Evolutionary conservation across 2,888 invertebrate species (phyloP).

Genomic region (Podotricha telesiphe): DNA sequence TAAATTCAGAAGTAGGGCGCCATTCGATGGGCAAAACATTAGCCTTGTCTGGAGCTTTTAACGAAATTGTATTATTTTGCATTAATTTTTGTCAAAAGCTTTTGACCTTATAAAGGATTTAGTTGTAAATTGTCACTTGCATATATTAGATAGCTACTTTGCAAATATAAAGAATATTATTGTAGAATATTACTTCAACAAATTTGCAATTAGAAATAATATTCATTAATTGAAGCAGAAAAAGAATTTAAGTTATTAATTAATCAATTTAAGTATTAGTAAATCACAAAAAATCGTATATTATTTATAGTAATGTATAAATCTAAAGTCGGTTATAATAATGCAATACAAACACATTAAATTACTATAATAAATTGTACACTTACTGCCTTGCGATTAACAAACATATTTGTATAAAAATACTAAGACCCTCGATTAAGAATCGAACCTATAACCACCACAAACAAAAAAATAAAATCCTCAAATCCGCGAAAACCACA

Average conservation of each 20-base stretch:
- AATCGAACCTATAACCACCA: background rate
- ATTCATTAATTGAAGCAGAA: too few species aligned
- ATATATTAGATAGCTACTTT: slow-evolving; percentile 10
- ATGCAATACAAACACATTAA: too few species aligned
- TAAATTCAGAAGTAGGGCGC: slow-evolving; percentile 58
- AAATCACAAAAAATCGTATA: too few species aligned
- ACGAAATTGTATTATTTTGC: slow-evolving; percentile 82
- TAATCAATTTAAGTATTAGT: too few species aligned
- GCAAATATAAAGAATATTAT: background rate
- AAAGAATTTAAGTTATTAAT: too few species aligned
- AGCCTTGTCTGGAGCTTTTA: slow-evolving; percentile 66
- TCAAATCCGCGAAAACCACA: too few species aligned
- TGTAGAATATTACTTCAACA: background rate
- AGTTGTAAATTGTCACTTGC: slow-evolving; percentile 50
- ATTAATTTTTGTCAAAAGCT: slow-evolving; percentile 79
- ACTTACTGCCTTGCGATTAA: too few species aligned
- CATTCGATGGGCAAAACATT: slow-evolving; percentile 64
- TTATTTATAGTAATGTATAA: too few species aligned
- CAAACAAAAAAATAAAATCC: background rate
- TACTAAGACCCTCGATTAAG: background rate
- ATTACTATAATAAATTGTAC: too few species aligned
- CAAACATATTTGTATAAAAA: too few species aligned
- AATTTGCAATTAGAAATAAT: too few species aligned
- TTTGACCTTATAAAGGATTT: slow-evolving; percentile 52
- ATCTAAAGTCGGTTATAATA: too few species aligned